A percentile compares a stretch with the other conserved stretches of the same genome.
These are phyloP conservation scores for Narcine bancroftii DNA, from an alignment of 2,113 vertebrate genomes.

Conservation along the genomic window DNA sequence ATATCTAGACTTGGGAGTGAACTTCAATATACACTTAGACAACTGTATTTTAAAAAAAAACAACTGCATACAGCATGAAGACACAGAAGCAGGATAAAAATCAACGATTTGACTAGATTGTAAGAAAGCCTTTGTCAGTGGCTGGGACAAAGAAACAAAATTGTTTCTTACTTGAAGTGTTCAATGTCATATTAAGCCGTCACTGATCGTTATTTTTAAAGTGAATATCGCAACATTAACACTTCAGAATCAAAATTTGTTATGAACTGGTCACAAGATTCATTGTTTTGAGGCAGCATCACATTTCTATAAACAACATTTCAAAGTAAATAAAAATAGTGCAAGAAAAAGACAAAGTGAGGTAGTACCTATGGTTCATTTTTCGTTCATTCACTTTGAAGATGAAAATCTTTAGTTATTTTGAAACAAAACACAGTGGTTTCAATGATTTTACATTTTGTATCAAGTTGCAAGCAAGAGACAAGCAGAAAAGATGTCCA, in stretches of 20 bases:
- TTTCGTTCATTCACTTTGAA: not conserved
- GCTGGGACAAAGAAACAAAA: no score
- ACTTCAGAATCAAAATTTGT: no score
- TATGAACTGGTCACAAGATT: no score
- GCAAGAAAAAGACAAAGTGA: no score
- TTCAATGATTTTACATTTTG: not conserved
- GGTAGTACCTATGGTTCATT: no score
- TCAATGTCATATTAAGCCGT: not conserved
- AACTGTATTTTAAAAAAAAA: not conserved
- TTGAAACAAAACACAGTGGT: not conserved
- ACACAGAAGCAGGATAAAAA: not conserved
- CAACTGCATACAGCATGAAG: not conserved
- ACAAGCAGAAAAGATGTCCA: not conserved
- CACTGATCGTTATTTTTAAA: no score
- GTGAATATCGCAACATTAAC: no score
- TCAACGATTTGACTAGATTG: not conserved
- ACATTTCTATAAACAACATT: no score
- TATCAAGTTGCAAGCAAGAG: not conserved
- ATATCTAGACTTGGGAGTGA: not conserved
- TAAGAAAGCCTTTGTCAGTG: not conserved
- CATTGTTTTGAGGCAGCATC: no score
- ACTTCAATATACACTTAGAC: not conserved
- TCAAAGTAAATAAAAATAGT: no score
- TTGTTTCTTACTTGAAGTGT: not conserved
- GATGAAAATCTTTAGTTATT: not conserved